These are phyloP conservation scores for Calliopum simillimum DNA, from an alignment of 2,888 invertebrate genomes.

Conservation along the genomic window DNA sequence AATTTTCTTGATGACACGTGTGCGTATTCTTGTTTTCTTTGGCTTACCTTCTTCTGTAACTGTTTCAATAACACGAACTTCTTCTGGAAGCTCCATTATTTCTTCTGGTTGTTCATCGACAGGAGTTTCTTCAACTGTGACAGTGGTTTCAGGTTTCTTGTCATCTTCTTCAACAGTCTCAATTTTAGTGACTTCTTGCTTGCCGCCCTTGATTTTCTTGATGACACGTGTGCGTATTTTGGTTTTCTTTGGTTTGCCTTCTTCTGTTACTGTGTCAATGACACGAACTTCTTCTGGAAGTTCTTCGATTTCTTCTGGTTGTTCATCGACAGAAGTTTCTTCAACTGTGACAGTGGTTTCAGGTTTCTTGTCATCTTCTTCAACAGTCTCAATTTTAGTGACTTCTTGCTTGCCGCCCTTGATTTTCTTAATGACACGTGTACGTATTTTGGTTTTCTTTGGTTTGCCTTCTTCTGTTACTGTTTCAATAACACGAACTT, in stretches of 20 bases:
- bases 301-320: not conserved
- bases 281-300: slow-evolving; percentile 14
- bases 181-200: slow-evolving; percentile 14
- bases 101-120: not conserved
- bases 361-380: slow-evolving; percentile 15
- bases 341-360: slow-evolving; percentile 21
- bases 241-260: slow-evolving; percentile 12
- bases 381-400: slow-evolving; percentile 3
- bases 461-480: slow-evolving; percentile 8
- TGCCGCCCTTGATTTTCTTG: slow-evolving; percentile 14
- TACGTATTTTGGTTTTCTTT: not conserved
- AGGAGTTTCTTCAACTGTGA: slow-evolving; percentile 1
- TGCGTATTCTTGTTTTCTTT: not conserved
- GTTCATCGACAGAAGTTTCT: not conserved
- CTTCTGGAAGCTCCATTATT: slow-evolving; percentile 2
- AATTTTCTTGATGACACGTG: slow-evolving; percentile 16
- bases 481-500: slow-evolving; percentile 14
- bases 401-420: slow-evolving; percentile 3
- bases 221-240: slow-evolving; percentile 11
- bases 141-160: slow-evolving; percentile 19
- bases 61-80: slow-evolving; percentile 15
- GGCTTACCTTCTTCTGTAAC: slow-evolving; percentile 9
- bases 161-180: slow-evolving; percentile 19
- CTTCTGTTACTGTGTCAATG: slow-evolving; percentile 5
- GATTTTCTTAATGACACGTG: slow-evolving; percentile 15